Base-by-base conservation (phyloP, 2,113 vertebrate genomes). In the Brienomyrus longianalis region DNA sequence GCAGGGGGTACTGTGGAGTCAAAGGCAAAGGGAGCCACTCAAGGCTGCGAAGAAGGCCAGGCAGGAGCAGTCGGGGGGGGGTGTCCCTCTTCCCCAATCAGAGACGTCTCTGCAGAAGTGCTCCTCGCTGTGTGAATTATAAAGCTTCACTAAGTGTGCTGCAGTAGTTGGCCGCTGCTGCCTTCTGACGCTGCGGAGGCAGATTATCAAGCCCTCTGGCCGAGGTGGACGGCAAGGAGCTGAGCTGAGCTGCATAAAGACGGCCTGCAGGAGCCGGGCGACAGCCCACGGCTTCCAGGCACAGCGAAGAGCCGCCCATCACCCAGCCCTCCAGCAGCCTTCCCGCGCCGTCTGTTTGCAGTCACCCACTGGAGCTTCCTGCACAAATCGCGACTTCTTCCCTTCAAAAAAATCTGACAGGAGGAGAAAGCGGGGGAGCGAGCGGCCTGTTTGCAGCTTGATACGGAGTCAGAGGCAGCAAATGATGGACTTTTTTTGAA, bases 401-500 rank as follows among this genome's bases (percentile, higher is more conserved):
- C 91, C 93, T 94, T 92, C 91, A 92, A 95, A 95, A 94, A 94
- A 91, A 91, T 90, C 94, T 92, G 87, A 93, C 92, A 91, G 94
- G 92, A 91, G 90, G 88, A 95, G 94, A 93, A 95, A 94, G 95
- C 92, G 93, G 92, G 94, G 88, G 91, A 92, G 94, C 93, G 93
- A 93, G 92, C 90, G 89, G 93, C 94, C 94, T 94, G 93, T 80
- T 93, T 93, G 13, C 94, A 77, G 93, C 94, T 91, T 93, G 95
- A 95, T 94, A 94, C 91, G 88, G 93, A 95, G 95, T 95, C 95
- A 95, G 93, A 95, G 93, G 91, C 91, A 91, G 91, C 92, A 94
- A 95, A 95, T 96, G 95, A 96, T 95, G 93, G 94, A 90, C 91
- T 94, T 94, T 95, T 90, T 95, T 95, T 95, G 95, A 96, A 96